A percentile compares a stretch with the other conserved stretches of the same genome.
Conservation (phyloP, 2,888 invertebrate genomes). For the Hartigia nigra region DNA sequence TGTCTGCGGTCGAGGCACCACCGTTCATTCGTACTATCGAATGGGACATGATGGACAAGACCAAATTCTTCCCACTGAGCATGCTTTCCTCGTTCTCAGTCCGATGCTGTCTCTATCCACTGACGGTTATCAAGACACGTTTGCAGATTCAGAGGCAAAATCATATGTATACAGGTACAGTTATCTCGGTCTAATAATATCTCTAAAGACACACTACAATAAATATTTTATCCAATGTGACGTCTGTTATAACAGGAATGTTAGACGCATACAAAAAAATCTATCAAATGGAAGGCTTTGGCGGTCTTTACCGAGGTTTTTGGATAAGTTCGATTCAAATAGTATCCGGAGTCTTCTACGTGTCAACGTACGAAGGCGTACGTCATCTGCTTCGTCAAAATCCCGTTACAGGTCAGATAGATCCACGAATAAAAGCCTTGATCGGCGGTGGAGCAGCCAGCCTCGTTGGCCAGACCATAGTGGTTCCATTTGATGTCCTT, state of each 20-base stretch:
- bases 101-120: slow-evolving; percentile 81
- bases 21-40: slow-evolving; percentile 87
- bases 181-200: background rate
- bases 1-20: slow-evolving; percentile 71
- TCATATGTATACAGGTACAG: slow-evolving; percentile 81
- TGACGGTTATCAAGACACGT: slow-evolving; percentile 94
- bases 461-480: slow-evolving; percentile 91
- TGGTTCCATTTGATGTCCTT: slow-evolving; percentile 96
- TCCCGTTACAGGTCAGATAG: slow-evolving; percentile 66
- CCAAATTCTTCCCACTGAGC: slow-evolving; percentile 92
- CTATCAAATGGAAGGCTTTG: slow-evolving; percentile 82
- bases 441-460: slow-evolving; percentile 93
- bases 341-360: slow-evolving; percentile 89
- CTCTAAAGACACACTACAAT: background rate
- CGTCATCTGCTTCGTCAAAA: slow-evolving; percentile 81
- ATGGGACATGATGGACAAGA: slow-evolving; percentile 98
- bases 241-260: slow-evolving; percentile 68
- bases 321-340: slow-evolving; percentile 93
- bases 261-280: slow-evolving; percentile 92
- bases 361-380: slow-evolving; percentile 93
- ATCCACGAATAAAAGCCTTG: slow-evolving; percentile 79
- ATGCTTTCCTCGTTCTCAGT: slow-evolving; percentile 88
- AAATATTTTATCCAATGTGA: background rate
- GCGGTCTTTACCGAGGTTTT: slow-evolving; percentile 93
- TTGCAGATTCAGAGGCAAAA: slow-evolving; percentile 88